These are phyloP conservation scores for Corvus hawaiiensis DNA, from an alignment of 2,113 vertebrate genomes.

Conservation along the genomic window DNA sequence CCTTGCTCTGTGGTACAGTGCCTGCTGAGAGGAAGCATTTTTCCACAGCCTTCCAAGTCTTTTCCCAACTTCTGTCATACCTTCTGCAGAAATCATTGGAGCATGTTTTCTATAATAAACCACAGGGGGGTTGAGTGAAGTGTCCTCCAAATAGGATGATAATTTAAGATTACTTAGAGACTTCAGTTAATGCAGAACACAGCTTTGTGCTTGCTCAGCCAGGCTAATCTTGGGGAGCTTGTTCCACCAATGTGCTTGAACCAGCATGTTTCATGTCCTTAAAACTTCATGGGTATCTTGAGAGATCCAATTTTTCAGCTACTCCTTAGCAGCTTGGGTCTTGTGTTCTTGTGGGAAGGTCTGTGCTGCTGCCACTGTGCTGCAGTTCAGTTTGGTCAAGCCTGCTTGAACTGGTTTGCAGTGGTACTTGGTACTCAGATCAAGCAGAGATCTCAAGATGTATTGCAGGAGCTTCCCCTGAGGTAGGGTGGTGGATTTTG, in stretches of 20 bases:
- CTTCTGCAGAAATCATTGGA: neutral
- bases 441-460: neutral
- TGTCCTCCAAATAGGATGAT: neutral
- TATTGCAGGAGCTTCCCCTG: neutral
- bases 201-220: neutral
- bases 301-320: neutral
- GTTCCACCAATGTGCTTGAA: neutral
- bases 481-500: neutral
- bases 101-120: neutral
- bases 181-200: neutral
- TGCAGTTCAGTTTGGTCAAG: neutral
- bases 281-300: neutral
- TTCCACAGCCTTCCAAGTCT: neutral
- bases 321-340: neutral
- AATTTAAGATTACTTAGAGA: neutral
- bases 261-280: neutral
- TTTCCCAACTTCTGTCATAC: neutral
- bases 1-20: neutral
- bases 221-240: neutral
- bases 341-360: neutral
- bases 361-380: accelerated
- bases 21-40: neutral
- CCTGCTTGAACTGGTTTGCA: neutral
- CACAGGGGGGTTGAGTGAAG: neutral
- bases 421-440: accelerated